Evolutionary conservation across 1,140 invertebrate genomes (phyloP).

Genomic region (Drosophila kikkawai): DNA sequence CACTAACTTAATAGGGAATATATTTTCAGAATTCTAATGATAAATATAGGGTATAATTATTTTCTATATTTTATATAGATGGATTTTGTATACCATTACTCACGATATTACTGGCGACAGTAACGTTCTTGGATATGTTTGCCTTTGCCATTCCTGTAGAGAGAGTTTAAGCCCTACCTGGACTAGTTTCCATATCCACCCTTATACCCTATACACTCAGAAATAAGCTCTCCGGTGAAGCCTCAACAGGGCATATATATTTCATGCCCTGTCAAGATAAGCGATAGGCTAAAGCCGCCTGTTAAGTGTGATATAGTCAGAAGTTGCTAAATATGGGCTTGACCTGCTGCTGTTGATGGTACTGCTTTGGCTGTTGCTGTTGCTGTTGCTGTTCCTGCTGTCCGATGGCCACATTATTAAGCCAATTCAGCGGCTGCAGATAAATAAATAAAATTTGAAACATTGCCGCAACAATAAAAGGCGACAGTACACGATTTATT

Average conservation of each 20-base stretch:
- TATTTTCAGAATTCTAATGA: not conserved
- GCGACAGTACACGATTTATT: conserved; percentile 83
- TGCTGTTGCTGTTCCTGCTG: conserved; percentile 27
- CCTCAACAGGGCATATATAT: conserved; percentile 58
- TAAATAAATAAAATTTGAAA: conserved; percentile 84
- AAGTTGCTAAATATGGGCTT: conserved; percentile 78
- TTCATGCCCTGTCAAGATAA: conserved; percentile 72
- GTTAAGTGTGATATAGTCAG: conserved; percentile 74
- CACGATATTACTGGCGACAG: not conserved
- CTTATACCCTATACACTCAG: conserved; percentile 20
- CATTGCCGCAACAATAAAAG: conserved; percentile 83
- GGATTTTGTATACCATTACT: not conserved
- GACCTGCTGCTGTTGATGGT: conserved; percentile 59
- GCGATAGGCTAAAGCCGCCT: conserved; percentile 62
- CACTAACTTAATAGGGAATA: not conserved
- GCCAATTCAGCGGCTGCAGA: conserved; percentile 80
- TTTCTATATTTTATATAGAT: not conserved
- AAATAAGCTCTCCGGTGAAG: conserved; percentile 28
- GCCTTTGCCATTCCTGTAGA: not conserved
- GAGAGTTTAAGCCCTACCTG: not conserved
- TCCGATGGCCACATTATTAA: conserved; percentile 76
- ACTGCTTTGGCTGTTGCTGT: conserved; percentile 9
- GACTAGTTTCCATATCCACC: conserved; percentile 11
- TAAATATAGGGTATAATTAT: not conserved
- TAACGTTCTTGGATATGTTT: not conserved